These are phyloP conservation scores for Nomada ferruginata DNA, from an alignment of 2,888 invertebrate species.

Conservation along the genomic window DNA sequence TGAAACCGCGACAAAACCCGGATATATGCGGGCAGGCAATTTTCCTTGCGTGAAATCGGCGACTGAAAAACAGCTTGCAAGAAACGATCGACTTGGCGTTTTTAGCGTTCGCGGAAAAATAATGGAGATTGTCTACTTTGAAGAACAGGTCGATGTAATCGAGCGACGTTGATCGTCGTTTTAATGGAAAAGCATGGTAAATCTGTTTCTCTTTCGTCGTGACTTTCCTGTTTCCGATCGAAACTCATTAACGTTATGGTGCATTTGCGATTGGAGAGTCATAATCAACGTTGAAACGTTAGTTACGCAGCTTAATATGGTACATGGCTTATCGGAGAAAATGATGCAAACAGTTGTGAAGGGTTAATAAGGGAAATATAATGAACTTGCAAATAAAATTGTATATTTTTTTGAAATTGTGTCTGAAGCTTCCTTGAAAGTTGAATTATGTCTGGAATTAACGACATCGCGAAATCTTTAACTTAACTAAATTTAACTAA, in stretches of 20 bases:
- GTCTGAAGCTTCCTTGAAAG: too few relatives aligned
- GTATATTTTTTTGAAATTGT: neutral
- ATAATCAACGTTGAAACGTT: constrained; percentile 15
- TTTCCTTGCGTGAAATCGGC: constrained; percentile 53
- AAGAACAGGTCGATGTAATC: constrained; percentile 5
- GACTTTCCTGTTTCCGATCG: neutral
- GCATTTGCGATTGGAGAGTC: neutral
- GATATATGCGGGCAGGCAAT: constrained; percentile 34
- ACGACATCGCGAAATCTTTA: too few relatives aligned
- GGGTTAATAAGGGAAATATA: neutral
- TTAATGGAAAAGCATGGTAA: constrained; percentile 17
- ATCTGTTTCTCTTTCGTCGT: neutral
- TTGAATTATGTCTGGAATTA: too few relatives aligned
- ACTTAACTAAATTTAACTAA: too few relatives aligned
- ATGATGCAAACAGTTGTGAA: neutral
- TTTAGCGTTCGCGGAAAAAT: constrained; percentile 43
- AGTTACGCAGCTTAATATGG: neutral
- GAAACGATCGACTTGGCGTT: constrained; percentile 18
- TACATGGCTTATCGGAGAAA: neutral
- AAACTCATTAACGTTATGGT: constrained; percentile 8
- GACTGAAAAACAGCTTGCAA: constrained; percentile 22
- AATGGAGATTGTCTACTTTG: neutral
- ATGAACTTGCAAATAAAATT: neutral
- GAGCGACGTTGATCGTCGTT: constrained; percentile 37
- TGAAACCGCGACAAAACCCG: constrained; percentile 47